phyloP scores from a whole-genome alignment of 2,113 vertebrate genomes.

The Todiramphus chloris region DNA sequence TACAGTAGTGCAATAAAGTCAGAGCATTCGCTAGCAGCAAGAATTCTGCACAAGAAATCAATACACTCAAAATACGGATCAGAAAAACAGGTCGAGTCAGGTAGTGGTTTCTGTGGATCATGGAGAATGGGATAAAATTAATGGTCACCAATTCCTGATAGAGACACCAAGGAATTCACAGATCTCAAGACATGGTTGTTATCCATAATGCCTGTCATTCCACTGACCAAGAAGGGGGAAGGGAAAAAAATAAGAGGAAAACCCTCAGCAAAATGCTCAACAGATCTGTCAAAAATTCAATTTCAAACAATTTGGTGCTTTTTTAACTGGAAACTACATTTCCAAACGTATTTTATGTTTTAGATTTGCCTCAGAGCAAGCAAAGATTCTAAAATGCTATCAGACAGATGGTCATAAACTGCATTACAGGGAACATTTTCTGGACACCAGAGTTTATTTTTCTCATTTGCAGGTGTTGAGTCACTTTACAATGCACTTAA shows the following conservation, averaged over 20 bases:
- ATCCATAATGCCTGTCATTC: not conserved
- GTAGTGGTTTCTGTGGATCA: not conserved
- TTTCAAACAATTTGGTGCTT: not conserved
- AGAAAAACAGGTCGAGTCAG: not conserved
- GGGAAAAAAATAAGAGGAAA: not conserved
- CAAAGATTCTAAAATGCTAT: not conserved
- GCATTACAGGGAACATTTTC: not conserved
- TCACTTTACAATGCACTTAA: not conserved
- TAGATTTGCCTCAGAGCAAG: not conserved
- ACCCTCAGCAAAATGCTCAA: not conserved
- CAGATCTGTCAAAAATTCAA: not conserved
- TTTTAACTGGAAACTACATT: not conserved
- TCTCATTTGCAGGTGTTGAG: not conserved
- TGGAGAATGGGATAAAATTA: not conserved
- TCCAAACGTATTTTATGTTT: not conserved
- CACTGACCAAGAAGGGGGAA: not conserved
- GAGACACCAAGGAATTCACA: not conserved
- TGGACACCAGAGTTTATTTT: not conserved
- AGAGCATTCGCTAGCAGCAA: constrained; percentile 91
- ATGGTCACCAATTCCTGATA: not conserved
- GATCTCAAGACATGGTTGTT: not conserved
- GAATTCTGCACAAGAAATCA: constrained; percentile 1
- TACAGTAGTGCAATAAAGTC: constrained; percentile 99
- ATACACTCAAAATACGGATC: not conserved
- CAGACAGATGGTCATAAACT: not conserved